These are phyloP conservation scores for Heliopora coerulea DNA, from an alignment of 92 coral and sea anemone genomes.

Conservation along the genomic window DNA sequence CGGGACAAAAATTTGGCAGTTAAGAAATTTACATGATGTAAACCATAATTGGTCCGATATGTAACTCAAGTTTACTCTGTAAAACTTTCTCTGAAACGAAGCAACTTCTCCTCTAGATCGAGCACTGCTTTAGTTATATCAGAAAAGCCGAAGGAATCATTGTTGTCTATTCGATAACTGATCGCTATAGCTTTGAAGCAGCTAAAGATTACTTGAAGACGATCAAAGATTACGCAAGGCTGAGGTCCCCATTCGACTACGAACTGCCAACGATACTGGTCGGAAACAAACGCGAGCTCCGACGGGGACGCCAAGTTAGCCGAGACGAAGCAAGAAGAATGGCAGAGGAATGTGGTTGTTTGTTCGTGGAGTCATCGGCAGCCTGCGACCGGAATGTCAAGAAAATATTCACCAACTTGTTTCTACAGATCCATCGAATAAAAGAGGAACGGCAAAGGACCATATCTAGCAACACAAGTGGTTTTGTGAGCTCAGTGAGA, in stretches of 20 bases:
- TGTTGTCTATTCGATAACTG: constrained; percentile 92
- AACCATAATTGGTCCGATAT: too few relatives aligned
- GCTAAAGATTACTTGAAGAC: constrained; percentile 85
- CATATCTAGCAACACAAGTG: constrained; percentile 52
- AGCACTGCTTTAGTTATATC: constrained; percentile 53
- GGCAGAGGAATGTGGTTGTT: constrained; percentile 81
- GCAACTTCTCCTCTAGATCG: constrained; percentile 7
- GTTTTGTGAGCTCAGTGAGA: constrained; percentile 86
- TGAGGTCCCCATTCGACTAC: constrained; percentile 58
- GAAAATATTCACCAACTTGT: constrained; percentile 79
- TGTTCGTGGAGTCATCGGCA: constrained; percentile 92
- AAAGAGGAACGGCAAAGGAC: constrained; percentile 68
- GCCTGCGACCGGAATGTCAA: constrained; percentile 87
- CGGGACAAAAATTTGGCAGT: too few relatives aligned
- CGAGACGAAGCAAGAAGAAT: constrained; percentile 85
- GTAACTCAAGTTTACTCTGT: too few relatives aligned
- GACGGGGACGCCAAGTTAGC: constrained; percentile 80
- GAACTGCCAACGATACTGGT: constrained; percentile 90
- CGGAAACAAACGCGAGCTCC: constrained; percentile 88
- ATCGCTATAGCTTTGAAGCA: constrained; percentile 92
- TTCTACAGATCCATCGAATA: constrained; percentile 78
- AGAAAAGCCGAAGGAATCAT: constrained; percentile 82
- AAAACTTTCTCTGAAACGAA: too few relatives aligned
- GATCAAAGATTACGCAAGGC: constrained; percentile 77
- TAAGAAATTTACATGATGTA: too few relatives aligned